Evolutionary conservation across 2,113 vertebrate species (phyloP), one percentile per base, ranked within the genome.

Genomic region (Hypocryptadius cinnamomeus): DNA sequence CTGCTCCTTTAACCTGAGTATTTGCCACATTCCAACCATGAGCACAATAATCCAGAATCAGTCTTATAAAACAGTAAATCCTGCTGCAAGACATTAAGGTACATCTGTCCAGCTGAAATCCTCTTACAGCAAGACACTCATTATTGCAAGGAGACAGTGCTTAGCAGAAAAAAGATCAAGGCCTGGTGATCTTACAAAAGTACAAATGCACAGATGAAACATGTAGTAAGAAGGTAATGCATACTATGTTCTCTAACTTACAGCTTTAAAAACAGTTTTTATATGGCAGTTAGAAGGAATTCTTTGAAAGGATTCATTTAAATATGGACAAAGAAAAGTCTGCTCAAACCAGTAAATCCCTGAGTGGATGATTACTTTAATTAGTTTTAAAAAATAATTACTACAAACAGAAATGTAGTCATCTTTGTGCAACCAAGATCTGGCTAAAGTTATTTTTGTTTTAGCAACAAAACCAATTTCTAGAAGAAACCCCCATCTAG

Each of bases 41-140:
- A 87, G 33, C 78, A 84, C 37, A 80, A 42, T 91, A 95, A 96
- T 94, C 93, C 92, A 80, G 60, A 89, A 56, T 65, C 78, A 72
- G 57, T 73, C 53, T 86, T 90, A 95, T 22, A 92, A 92, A 96
- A 78, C 84, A 91, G 77, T 44, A 96, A 97, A 97, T 96, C 96
- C 93, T 87, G 64, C 89, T 90, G 87, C 57, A 90, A 94, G 80
- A 80, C 95, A 94, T 92, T 89, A 95, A 96, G 93, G 89, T 94
- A 85, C 93, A 95, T 89, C 94, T 93, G 95, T 79, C 91, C 88
- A 86, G 89, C 68, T 87, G 82, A 96, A 96, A 97, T 96, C 97
- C 89, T 96, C 96, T 96, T 95, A 96, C 21, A 94, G 70, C 80
- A 66, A 42, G 69, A 89, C 73, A 66, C 80, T 95, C 85, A 85